Evolutionary conservation across 2,113 vertebrate species (phyloP).

Genomic region (Carassius gibelio): DNA sequence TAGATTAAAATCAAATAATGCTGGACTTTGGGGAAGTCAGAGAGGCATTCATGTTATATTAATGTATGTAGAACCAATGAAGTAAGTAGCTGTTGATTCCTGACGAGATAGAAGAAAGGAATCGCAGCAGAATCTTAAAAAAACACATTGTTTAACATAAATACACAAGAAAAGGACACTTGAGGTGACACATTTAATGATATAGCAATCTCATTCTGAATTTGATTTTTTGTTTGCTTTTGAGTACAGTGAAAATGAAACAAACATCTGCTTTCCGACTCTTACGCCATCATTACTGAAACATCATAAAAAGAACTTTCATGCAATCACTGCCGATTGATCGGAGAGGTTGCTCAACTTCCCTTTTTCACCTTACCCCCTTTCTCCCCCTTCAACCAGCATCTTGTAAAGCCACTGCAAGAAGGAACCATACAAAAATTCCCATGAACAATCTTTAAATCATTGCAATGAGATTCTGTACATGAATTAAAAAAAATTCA

Average conservation of each 20-base stretch:
- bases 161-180: slow-evolving; percentile 5
- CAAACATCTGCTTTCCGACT: slow-evolving; percentile 22
- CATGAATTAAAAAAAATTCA: neutral
- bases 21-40: neutral
- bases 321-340: slow-evolving; percentile 38
- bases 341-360: slow-evolving; percentile 58
- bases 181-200: neutral
- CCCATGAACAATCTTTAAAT: slow-evolving; percentile 49
- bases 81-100: slow-evolving; percentile 50
- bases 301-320: slow-evolving; percentile 34
- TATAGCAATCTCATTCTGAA: neutral
- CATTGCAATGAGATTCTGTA: slow-evolving; percentile 53
- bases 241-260: slow-evolving; percentile 31
- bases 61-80: slow-evolving; percentile 13
- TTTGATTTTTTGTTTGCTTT: neutral
- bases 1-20: neutral
- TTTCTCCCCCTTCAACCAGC: slow-evolving; percentile 52
- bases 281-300: slow-evolving; percentile 37
- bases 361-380: slow-evolving; percentile 45
- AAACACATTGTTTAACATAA: slow-evolving; percentile 53
- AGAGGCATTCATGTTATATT: neutral
- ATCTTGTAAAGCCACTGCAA: slow-evolving; percentile 29
- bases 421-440: slow-evolving; percentile 47
- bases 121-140: slow-evolving; percentile 53
- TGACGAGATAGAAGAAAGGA: slow-evolving; percentile 40